Evolutionary conservation across 2,888 invertebrate species (phyloP), one percentile per base, ranked within the genome.

Genomic region (Aelia acuminata): DNA sequence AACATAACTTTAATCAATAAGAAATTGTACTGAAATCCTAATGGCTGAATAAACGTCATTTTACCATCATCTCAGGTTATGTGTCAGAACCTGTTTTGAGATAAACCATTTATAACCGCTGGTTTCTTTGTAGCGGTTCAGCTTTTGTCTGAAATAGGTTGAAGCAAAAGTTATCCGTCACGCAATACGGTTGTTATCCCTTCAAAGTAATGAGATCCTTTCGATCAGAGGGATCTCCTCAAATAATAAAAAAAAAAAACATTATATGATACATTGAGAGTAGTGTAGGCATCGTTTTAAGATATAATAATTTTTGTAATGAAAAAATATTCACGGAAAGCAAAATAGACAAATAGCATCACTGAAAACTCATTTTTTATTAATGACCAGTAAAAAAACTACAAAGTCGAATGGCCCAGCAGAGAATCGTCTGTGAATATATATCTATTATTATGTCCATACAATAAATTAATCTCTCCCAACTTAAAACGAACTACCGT

Each of bases 171-270:
- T 70, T 70, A 70, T 70, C 31, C 63, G 63, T 18, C 63, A 70
- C 31, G 63, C 63, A 7, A 70, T 70, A 70, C 35, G 63, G 31
- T 70, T 35, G 31, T 70, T 70, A 70, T 70, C 63, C 63, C 63
- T 70, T 70, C 63, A 70, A 20, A 18, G 8, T 70, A 70, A 70
- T 70, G 63, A 70, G 31, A 70, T 70, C 63, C 63, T 70, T 70
- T 70, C 63, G 18, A 70, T 70, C 63, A 20, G 35, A 35, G 63
- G 35, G 35, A 70, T 70, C 63, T 70, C 63, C 35, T 70, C 63
- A 70, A 70, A 70, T 70, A 70, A 70, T 15, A 70, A 70, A 70
- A 70, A 70, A 35, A 70, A 70, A 18, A 70, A 70, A 70, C 15
- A 70, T 35, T 70, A 35, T 26, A 70, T 70, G 26, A 70, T 70